Percentiles rank a stretch among this genome's conserved stretches.
Evolutionary conservation across 2,113 vertebrate species (phyloP).

Genomic region (Rhadina sibilatrix): DNA sequence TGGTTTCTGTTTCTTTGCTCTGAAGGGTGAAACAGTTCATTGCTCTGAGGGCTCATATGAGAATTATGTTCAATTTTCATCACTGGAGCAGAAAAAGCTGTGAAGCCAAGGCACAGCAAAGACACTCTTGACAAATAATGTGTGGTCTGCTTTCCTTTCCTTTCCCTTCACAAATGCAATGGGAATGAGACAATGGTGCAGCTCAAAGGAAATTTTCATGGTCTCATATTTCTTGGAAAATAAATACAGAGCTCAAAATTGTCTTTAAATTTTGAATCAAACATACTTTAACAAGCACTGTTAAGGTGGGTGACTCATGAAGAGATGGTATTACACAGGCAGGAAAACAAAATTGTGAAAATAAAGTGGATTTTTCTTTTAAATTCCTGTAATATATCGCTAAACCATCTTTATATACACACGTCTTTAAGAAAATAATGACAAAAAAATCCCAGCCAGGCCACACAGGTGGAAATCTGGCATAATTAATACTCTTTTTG

Average conservation of each 20-base stretch:
- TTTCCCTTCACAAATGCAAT: neutral
- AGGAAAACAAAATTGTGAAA: neutral
- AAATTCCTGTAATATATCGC: accelerated
- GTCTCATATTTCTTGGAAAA: neutral
- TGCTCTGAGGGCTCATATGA: neutral
- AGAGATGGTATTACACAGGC: neutral
- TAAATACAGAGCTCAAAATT: neutral
- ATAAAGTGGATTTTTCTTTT: neutral
- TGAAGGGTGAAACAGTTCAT: neutral
- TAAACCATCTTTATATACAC: neutral
- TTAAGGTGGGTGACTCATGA: neutral
- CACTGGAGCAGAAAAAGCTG: neutral
- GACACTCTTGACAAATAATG: neutral
- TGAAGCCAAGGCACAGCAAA: neutral
- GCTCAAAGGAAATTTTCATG: neutral
- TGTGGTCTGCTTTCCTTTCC: neutral
- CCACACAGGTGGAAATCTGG: neutral
- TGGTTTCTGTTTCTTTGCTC: constrained; percentile 1
- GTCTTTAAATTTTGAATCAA: neutral
- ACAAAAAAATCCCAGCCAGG: neutral
- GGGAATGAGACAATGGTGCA: neutral
- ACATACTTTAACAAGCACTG: neutral
- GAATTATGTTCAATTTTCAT: constrained; percentile 20
- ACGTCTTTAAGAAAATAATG: neutral
- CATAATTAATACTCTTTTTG: neutral